A percentile compares a stretch with the other conserved stretches of the same genome.
Evolutionary conservation across 2,113 vertebrate genomes (phyloP).

Genomic region (Microcebus lehilahytsara): DNA sequence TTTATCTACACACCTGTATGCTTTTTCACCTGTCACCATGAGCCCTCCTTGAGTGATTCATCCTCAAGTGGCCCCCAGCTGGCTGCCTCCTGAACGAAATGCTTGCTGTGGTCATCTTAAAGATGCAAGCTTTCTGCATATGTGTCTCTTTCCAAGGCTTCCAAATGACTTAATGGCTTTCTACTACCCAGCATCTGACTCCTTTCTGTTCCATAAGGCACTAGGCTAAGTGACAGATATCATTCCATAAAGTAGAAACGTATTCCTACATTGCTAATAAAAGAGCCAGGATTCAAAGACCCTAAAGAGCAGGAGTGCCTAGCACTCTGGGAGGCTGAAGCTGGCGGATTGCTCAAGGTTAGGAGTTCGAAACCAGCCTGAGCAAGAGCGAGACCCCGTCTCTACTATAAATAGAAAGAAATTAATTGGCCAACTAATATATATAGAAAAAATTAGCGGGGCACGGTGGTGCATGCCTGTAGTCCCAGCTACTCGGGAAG

Average conservation of each 20-base stretch:
- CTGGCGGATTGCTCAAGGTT: no score
- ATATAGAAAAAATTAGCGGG: no score
- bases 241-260: neutral
- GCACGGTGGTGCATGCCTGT: no score
- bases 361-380: no score
- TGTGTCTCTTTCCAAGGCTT: neutral
- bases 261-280: neutral
- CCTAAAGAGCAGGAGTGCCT: neutral
- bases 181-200: neutral
- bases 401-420: no score
- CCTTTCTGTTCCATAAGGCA: neutral
- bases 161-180: neutral
- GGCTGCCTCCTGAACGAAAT: neutral
- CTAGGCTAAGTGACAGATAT: neutral
- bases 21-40: neutral
- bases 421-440: no score
- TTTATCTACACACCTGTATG: neutral
- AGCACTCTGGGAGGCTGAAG: no score
- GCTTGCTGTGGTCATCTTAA: neutral
- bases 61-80: neutral
- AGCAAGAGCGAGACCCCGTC: no score
- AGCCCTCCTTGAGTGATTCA: neutral
- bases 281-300: neutral
- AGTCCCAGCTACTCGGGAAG: no score
- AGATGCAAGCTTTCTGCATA: neutral